Percentiles rank a stretch among this genome's conserved stretches.
These are phyloP conservation scores for Myiozetetes cayanensis DNA, from an alignment of 2,113 vertebrate species.

Conservation along the genomic window DNA sequence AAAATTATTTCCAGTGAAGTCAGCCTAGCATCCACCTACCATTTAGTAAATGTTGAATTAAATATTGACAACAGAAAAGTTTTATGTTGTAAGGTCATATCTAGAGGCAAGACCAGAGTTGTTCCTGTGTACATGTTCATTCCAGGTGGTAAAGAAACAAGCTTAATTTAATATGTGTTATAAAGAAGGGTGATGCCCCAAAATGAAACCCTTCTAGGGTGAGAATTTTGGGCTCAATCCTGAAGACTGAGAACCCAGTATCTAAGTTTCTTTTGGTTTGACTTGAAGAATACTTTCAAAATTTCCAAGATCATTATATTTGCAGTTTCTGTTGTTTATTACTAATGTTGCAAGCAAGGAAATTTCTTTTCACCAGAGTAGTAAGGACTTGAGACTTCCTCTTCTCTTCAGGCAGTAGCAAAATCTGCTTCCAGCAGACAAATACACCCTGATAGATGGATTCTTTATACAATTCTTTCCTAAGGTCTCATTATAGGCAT, in stretches of 20 bases:
- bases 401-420: neutral
- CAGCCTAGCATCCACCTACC: neutral
- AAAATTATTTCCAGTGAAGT: conserved; percentile 21
- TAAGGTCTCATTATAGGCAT: neutral
- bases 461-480: neutral
- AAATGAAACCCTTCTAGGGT: neutral
- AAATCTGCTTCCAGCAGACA: neutral
- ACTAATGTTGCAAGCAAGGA: neutral
- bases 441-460: neutral
- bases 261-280: neutral
- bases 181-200: neutral
- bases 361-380: neutral
- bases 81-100: conserved; percentile 25
- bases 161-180: neutral
- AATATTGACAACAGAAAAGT: conserved; percentile 52
- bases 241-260: neutral
- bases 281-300: neutral
- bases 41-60: conserved; percentile 43
- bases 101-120: neutral
- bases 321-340: neutral
- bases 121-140: neutral
- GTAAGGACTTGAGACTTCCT: neutral
- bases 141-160: neutral
- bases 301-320: neutral
- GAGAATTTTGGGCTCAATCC: neutral